These are phyloP conservation scores for Metopolophium dirhodum DNA, from an alignment of 1,140 invertebrate species.

Conservation along the genomic window DNA sequence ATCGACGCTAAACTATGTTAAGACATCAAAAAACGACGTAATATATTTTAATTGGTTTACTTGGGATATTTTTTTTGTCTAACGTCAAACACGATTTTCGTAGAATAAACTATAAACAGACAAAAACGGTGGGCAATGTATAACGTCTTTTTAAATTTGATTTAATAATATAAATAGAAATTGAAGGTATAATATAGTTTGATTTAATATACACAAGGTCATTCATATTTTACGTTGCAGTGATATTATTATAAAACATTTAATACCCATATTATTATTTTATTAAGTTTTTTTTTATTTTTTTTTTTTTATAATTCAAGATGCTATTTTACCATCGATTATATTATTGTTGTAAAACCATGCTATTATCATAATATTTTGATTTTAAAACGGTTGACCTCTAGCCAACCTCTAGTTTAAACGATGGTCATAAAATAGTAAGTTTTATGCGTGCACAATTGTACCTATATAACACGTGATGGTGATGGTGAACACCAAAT, in stretches of 20 bases:
- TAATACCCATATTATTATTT: not conserved
- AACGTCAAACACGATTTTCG: not conserved
- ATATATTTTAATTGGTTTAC: not conserved
- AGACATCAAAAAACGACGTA: not conserved
- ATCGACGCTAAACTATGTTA: not conserved
- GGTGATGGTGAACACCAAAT: not conserved
- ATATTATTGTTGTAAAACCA: not conserved
- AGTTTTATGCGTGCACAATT: not conserved
- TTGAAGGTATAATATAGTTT: not conserved
- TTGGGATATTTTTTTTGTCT: not conserved
- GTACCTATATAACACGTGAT: not conserved
- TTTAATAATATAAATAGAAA: not conserved
- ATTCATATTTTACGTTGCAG: not conserved
- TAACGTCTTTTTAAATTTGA: not conserved
- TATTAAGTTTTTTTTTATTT: not conserved
- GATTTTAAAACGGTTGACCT: not conserved
- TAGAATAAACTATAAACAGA: not conserved
- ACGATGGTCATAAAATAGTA: not conserved
- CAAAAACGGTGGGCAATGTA: not conserved
- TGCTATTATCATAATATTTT: not conserved
- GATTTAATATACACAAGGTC: not conserved
- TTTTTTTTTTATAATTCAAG: not conserved
- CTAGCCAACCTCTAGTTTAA: not conserved
- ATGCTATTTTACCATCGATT: not conserved
- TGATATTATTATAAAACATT: not conserved